Evolutionary conservation across 1,140 invertebrate genomes (phyloP), one percentile per base, ranked within the genome.

Genomic region (Globodera rostochiensis): DNA sequence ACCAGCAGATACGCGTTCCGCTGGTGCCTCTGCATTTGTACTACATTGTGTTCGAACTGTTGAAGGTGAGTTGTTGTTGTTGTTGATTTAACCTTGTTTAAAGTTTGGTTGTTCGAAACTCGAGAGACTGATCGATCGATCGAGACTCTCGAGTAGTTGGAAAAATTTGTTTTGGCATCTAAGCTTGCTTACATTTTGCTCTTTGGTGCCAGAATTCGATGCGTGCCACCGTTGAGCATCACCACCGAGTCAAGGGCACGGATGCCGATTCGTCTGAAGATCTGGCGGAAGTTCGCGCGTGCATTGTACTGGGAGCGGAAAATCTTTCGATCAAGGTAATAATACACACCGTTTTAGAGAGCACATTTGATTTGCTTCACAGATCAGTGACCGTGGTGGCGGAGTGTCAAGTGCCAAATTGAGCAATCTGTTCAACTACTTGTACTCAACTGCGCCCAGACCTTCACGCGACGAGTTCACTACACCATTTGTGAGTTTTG

Each of bases 11-110:
- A 85, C 93, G 93, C 73, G 95, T 98, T 80, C 94, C 97, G 4
- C 98, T 98, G 90, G 96, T 98, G n/a, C 97, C 97, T 2, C 97
- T 96, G 77, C 97, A 99, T 92, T 92, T 99, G 47, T 98, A 98
- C 91, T 96, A 99, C 90, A 99, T 99, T 93, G 92, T 98, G 66
- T 98, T 99, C 91, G 97, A 99, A 90, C 91, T 99, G 13, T 97
- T 98, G 90, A 99, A 99, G 87, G 91, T 92, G 64, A 13, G 36
- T 19, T 15, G 57, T 13, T 36, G 36, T 36, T 36, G n/a, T n/a
- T n/a, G n/a, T n/a, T n/a, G 36, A 36, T 3, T 36, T 36, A 36
- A 36, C 36, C 2, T 1, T 36, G 36, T 36, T 36, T 36, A 36
- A 36, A 36, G 36, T 36, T 36, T 36, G 36, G 2, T 36, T 36